Evolutionary conservation across 2,797 vertebrate species (phyloP), one percentile per base, ranked within the genome.

Genomic region (Silurus lanzhouensis): DNA sequence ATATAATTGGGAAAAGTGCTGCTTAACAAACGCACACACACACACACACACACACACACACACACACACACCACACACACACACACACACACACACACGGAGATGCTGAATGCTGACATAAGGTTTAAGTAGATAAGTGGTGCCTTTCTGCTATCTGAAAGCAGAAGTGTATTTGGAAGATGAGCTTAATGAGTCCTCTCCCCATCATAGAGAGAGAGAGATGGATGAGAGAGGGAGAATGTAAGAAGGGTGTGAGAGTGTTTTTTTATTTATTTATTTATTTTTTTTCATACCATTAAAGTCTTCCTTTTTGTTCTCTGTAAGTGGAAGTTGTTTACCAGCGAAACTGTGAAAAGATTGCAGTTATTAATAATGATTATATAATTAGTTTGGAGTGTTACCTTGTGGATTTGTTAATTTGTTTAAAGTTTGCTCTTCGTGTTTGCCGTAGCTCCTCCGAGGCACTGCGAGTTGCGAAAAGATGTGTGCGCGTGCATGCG

Each of bases 101-200:
- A 48, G 60, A 67, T 78, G 48, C 78, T 63, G 77, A 80, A 64
- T 81, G 66, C 61, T 57, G 83, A 86, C 85, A 82, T 84, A 77
- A 81, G 52, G 70, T 83, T 84, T 88, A 83, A 87, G 79, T 84
- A 82, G 87, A 88, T 87, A 84, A 89, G 86, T 83, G 46, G 64
- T 22, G 27, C 64, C 64, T 67, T 76, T 81, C 70, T 61, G 79
- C 66, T 84, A 74, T 68, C 77, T 85, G 76, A 88, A 85, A 88
- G 83, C 83, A 88, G 84, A 55, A 78, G 31, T 72, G 57, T 81
- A 46, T 80, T 63, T 61, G 82, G 78, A 79, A 80, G 83, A 86
- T 84, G 79, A 87, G 61, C 84, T 74, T 84, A 89, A 89, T 89
- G 87, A 90, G 84, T 85, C 86, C 83, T 88, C 83, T 89, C 77